Evolutionary conservation across 2,888 invertebrate genomes (phyloP), one percentile per base, ranked within the genome.

Genomic region (Spicauda simplicius): DNA sequence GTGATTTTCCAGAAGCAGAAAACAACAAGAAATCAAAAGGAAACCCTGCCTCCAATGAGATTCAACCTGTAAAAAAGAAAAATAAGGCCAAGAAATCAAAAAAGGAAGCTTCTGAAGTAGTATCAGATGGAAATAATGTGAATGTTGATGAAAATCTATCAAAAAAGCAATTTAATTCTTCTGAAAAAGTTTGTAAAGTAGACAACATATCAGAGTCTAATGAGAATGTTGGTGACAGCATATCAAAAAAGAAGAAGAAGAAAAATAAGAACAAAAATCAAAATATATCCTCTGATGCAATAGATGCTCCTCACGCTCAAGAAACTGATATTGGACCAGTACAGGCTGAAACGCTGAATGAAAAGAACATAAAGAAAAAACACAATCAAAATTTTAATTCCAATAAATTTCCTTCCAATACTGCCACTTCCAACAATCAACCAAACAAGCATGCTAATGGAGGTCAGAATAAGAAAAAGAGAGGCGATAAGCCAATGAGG

Each of bases 1-100:
- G 94, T 78, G 93, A 94, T 69, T 94, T 95, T 83, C 93, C 94
- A 33, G 88, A 91, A 74, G 68, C 74, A 74, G 72, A 87, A 81
- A 69, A 73, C 76, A 68, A 81, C 80, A 74, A 85, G 55, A 71
- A 70, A 64, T 12, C 54, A 50, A 73, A 69, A 48, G 18, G 30
- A 1, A 2, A 6, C 0, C 16, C 16, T 14, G 16, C 16, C 8
- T n/a, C 48, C n/a, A 16, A 41, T 41, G 41, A 41, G 14, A 41
- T 14, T 41, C 10, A 41, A 41, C 14, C 41, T 41, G 58, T 14
- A 16, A 30, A 50, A 69, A 66, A 54, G 45, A 45, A 59, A 57
- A 50, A 72, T 57, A 68, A 71, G 57, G 41, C 63, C 20, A 52
- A 69, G 10, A 61, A 48, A 3, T 1, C 48, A 16, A 48, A 48